Base-by-base conservation (phyloP, 2,797 vertebrate species). In the Alosa sapidissima region DNA sequence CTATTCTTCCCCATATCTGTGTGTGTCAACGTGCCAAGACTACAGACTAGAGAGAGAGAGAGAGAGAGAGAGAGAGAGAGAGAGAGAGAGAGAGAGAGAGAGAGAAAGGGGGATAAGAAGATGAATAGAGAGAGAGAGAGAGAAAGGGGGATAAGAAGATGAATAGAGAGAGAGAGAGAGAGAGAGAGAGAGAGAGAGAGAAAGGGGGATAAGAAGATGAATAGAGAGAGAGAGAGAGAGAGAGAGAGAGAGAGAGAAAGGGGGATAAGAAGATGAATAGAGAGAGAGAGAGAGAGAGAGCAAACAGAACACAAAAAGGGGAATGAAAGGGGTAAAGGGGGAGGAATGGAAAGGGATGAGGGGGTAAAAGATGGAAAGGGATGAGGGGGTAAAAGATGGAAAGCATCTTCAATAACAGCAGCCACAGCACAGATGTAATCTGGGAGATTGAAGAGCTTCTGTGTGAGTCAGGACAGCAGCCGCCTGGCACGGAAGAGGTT, bases 31-130 rank as follows among this genome's bases (percentile, higher is more conserved):
- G 68, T 75, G 68, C 68, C 68, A 75, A 19, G 33, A 19, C 68
- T 84, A n/a, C 51, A 13, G 49, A 81, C 16, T 48, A 6, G 52
- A 41, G 48, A 47, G 81, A 33, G 45, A 62, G 19, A 86, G 89
- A 85, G 88, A 28, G 55, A 14, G 55, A n/a, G 55, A 21, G 54
- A 58, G 54, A 58, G 10, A 58, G 54, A 58, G 6, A 58, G 54
- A 58, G 19, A 21, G 58, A 24, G 88, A 85, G 87, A 88, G 85
- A 85, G 82, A 85, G 81, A 84, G 86, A 82, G 49, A 82, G 62
- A 72, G 83, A 85, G 86, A 85, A n/a, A n/a, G n/a, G n/a, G n/a
- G n/a, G n/a, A n/a, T n/a, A n/a, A n/a, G n/a, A n/a, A n/a, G n/a
- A n/a, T n/a, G n/a, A n/a, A n/a, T n/a, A n/a, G 68, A 81, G 47